A percentile compares a stretch with the other conserved stretches of the same genome.
phyloP scores from a whole-genome alignment of 2,113 vertebrate species.

The Emydocephalus ijimae region DNA sequence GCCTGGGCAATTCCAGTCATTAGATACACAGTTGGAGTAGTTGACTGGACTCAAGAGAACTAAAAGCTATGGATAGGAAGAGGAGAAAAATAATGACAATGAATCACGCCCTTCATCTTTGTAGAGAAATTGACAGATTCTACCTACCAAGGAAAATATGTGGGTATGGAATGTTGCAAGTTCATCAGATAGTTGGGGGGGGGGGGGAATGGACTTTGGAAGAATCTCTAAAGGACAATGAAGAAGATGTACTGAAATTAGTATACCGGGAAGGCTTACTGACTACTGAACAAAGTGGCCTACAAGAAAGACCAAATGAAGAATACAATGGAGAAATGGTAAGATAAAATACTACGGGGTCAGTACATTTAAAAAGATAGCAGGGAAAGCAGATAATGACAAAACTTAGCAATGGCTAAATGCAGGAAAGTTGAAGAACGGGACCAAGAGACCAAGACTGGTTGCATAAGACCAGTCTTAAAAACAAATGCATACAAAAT shows the following conservation, averaged over 20 bases:
- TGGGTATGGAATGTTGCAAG: neutral
- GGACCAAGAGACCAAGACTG: neutral
- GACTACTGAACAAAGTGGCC: neutral
- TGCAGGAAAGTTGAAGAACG: neutral
- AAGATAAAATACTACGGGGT: neutral
- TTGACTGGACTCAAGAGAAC: neutral
- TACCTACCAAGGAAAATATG: too few relatives aligned
- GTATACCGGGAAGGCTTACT: neutral
- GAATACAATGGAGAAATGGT: neutral
- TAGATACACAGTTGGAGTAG: neutral
- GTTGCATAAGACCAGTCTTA: neutral
- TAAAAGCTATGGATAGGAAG: neutral
- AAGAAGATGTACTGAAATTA: neutral
- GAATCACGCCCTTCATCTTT: neutral
- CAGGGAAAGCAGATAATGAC: neutral
- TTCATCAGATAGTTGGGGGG: neutral
- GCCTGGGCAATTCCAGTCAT: neutral
- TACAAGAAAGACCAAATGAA: neutral
- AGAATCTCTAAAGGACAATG: neutral
- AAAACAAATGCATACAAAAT: neutral
- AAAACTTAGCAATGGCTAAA: too few relatives aligned
- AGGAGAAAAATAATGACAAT: neutral
- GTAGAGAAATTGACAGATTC: neutral
- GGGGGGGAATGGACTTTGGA: neutral
- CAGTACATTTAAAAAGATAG: neutral